Evolutionary conservation across 2,113 vertebrate species (phyloP).

Genomic region (Coptodon bakossiorum): DNA sequence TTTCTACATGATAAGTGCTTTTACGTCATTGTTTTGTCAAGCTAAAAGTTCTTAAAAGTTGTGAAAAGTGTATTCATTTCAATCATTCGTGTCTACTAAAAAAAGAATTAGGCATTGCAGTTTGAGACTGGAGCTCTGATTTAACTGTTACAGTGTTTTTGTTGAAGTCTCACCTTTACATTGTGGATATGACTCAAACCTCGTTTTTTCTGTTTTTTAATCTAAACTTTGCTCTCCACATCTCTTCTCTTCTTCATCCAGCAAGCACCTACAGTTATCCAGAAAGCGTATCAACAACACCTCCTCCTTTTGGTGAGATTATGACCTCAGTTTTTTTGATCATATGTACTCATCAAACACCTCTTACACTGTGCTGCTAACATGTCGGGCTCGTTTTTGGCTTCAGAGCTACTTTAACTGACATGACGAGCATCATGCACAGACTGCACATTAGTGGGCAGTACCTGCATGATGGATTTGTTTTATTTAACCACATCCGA

Average conservation of each 20-base stretch:
- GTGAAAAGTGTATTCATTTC: background rate
- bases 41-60: background rate
- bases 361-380: background rate
- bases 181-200: background rate
- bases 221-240: background rate
- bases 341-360: background rate
- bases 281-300: rapidly evolving
- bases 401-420: background rate
- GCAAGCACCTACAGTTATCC: background rate
- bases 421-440: background rate
- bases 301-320: background rate
- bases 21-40: background rate
- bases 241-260: background rate
- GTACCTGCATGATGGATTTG: background rate
- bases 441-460: background rate
- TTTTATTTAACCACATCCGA: background rate
- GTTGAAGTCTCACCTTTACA: background rate
- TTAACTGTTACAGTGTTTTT: background rate
- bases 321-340: background rate
- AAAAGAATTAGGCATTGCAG: background rate
- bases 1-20: background rate
- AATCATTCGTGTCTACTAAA: background rate
- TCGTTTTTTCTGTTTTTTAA: background rate
- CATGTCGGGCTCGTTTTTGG: background rate
- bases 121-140: background rate